These are phyloP conservation scores for Rutilus rutilus DNA, from an alignment of 2,113 vertebrate species.

Conservation along the genomic window DNA sequence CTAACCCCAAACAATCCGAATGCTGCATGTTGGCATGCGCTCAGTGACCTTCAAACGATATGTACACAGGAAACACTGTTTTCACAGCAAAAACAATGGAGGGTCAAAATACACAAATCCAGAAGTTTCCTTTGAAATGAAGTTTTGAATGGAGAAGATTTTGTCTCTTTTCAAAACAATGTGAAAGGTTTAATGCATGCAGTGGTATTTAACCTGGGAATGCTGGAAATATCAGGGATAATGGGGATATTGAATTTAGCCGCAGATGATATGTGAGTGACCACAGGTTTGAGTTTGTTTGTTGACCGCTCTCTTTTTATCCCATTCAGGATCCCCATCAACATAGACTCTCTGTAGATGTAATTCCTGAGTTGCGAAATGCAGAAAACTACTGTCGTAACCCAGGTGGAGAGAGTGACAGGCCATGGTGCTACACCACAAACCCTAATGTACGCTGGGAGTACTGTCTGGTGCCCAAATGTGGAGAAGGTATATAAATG, in stretches of 20 bases:
- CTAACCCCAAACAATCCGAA: background rate
- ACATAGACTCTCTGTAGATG: constrained; percentile 80
- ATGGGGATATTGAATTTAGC: constrained; percentile 16
- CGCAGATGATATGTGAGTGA: background rate
- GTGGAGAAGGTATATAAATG: constrained; percentile 69
- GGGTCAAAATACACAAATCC: constrained; percentile 2
- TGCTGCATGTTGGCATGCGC: constrained; percentile 1
- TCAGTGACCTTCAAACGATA: constrained; percentile 11
- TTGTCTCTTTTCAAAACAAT: constrained; percentile 14
- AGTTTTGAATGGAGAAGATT: constrained; percentile 7
- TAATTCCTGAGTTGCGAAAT: constrained; percentile 84
- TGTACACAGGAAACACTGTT: constrained; percentile 15
- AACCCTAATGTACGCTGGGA: constrained; percentile 84
- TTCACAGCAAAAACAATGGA: constrained; percentile 5
- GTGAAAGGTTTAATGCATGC: background rate
- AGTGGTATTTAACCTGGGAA: background rate
- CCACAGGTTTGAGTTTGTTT: background rate
- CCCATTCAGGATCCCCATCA: constrained; percentile 78
- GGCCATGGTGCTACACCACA: constrained; percentile 88
- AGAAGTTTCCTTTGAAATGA: background rate
- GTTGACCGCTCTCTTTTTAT: background rate
- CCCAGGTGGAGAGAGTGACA: constrained; percentile 84
- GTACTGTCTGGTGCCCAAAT: constrained; percentile 81
- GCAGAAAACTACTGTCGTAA: constrained; percentile 88
- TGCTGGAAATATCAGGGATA: background rate